phyloP scores from a whole-genome alignment of 2,888 invertebrate species.

The Ormyrus rosae region DNA sequence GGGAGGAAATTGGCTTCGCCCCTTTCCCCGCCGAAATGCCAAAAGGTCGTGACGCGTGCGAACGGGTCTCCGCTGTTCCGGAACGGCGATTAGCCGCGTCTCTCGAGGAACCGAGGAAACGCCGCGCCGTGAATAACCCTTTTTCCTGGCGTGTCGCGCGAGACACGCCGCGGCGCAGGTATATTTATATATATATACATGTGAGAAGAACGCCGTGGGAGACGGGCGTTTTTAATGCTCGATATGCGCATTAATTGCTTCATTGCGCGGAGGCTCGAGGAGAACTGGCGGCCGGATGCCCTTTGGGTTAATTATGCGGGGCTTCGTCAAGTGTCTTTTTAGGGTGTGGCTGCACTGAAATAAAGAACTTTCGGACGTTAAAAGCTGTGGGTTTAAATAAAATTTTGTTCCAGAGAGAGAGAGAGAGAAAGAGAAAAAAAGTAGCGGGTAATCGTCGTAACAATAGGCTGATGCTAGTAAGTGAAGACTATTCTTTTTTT shows the following conservation, averaged over 20 bases:
- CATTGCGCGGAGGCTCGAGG: constrained; percentile 1
- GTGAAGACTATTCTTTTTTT: too few species aligned
- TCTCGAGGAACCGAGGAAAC: constrained; percentile 56
- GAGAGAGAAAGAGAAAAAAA: too few species aligned
- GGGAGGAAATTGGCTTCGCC: constrained; percentile 50
- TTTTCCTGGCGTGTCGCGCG: constrained; percentile 32
- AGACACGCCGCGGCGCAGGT: background rate
- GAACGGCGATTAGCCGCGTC: constrained; percentile 55
- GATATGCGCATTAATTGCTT: constrained; percentile 36
- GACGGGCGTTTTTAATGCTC: constrained; percentile 33
- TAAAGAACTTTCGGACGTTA: too few species aligned
- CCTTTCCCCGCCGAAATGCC: constrained; percentile 20
- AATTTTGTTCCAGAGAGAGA: too few species aligned
- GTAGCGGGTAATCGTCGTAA: too few species aligned
- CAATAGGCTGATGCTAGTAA: too few species aligned
- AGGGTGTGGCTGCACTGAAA: too few species aligned
- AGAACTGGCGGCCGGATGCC: too few species aligned
- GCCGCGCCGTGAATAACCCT: constrained; percentile 29
- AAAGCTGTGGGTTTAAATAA: too few species aligned
- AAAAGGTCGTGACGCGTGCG: constrained; percentile 45
- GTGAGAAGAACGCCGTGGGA: constrained; percentile 37
- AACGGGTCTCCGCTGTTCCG: constrained; percentile 49
- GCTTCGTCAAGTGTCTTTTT: too few species aligned
- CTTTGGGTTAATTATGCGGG: too few species aligned
- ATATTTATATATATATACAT: background rate